phyloP scores from a whole-genome alignment of 2,797 vertebrate species.

The Rhinogobio ventralis region DNA sequence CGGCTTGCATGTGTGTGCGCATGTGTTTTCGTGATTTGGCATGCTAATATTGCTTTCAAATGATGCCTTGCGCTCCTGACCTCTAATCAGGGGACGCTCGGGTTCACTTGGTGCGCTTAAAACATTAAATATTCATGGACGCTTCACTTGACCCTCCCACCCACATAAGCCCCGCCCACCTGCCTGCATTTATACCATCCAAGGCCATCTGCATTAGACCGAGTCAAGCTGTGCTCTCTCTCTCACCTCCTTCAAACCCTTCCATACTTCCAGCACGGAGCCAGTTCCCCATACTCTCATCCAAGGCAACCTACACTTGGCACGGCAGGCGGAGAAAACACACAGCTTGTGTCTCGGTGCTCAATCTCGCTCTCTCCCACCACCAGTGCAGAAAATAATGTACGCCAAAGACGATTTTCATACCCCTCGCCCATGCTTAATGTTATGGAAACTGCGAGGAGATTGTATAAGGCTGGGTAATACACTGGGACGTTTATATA shows the following conservation, averaged over 20 bases:
- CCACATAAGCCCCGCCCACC: constrained; percentile 65
- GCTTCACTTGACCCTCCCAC: constrained; percentile 42
- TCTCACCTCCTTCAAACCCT: constrained; percentile 69
- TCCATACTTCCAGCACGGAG: constrained; percentile 67
- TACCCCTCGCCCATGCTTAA: constrained; percentile 60
- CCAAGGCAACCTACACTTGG: constrained; percentile 80
- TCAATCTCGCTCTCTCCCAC: constrained; percentile 54
- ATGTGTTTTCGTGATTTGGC: background rate
- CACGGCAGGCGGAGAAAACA: constrained; percentile 70
- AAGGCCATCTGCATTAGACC: constrained; percentile 79
- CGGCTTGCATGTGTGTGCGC: background rate
- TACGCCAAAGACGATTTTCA: constrained; percentile 62
- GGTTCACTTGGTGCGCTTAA: constrained; percentile 73
- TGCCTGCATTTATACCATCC: constrained; percentile 67
- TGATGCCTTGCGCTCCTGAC: constrained; percentile 61
- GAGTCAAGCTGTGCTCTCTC: constrained; percentile 73
- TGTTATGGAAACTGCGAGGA: constrained; percentile 61
- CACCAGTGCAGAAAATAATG: constrained; percentile 62
- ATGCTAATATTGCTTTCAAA: background rate
- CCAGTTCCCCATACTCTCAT: constrained; percentile 70
- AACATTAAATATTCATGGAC: constrained; percentile 80
- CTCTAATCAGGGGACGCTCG: constrained; percentile 67
- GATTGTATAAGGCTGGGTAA: constrained; percentile 58
- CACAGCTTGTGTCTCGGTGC: constrained; percentile 55
- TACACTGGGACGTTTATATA: constrained; percentile 50